Percentiles rank a stretch among this genome's conserved stretches.
phyloP scores from a whole-genome alignment of 2,797 vertebrate species.

The Gadopsis bispinosus region DNA sequence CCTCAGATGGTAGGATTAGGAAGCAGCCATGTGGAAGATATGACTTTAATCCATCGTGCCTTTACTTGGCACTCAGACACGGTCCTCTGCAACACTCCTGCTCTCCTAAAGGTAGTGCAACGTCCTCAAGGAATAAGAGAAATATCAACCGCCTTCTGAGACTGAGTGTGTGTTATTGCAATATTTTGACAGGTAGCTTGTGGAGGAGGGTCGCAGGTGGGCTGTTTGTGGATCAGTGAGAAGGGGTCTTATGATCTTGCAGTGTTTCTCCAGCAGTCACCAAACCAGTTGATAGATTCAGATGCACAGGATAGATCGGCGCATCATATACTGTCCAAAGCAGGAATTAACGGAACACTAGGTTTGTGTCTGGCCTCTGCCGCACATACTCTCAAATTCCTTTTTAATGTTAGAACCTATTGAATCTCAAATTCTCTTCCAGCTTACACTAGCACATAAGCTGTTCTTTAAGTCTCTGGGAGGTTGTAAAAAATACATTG shows the following conservation, averaged over 20 bases:
- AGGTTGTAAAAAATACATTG: background rate
- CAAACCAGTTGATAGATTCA: slow-evolving; percentile 16
- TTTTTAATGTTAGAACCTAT: background rate
- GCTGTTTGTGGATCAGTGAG: slow-evolving; percentile 24
- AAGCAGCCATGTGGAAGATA: slow-evolving; percentile 79
- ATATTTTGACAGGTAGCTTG: slow-evolving; percentile 39
- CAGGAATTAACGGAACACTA: slow-evolving; percentile 1
- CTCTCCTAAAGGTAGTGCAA: slow-evolving; percentile 61
- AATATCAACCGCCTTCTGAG: slow-evolving; percentile 62
- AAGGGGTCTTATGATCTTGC: background rate
- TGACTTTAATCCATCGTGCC: slow-evolving; percentile 76
- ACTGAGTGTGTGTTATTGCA: slow-evolving; percentile 32
- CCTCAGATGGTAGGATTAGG: slow-evolving; percentile 83
- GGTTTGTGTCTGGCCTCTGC: background rate
- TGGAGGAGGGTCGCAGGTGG: slow-evolving; percentile 22
- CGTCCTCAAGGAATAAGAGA: slow-evolving; percentile 59
- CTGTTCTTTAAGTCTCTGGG: background rate
- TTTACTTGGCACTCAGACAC: slow-evolving; percentile 75
- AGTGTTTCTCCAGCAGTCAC: slow-evolving; percentile 12
- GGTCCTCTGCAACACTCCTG: slow-evolving; percentile 63
- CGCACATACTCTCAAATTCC: background rate
- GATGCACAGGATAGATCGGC: background rate
- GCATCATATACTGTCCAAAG: slow-evolving; percentile 11
- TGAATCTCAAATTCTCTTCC: slow-evolving; percentile 17
- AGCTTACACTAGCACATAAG: background rate